Conservation (phyloP, 2,113 vertebrate species). For the Oxyruncus cristatus region DNA sequence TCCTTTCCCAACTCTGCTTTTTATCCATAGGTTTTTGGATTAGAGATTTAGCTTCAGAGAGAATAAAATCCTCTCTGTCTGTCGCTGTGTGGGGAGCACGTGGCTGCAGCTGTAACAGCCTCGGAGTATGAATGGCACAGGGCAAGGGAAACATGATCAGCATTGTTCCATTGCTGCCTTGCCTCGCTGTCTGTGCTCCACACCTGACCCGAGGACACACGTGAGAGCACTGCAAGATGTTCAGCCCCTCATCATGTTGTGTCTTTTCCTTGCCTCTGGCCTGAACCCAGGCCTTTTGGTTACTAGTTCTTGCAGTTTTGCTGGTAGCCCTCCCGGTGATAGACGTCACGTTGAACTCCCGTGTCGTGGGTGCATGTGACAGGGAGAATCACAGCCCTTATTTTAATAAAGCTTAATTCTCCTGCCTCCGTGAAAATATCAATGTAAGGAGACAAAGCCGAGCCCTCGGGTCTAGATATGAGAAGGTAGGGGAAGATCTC, state of each 20-base stretch:
- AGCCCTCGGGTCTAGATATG: background rate
- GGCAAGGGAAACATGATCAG: background rate
- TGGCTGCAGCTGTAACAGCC: slow-evolving; percentile 30
- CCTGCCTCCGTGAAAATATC: background rate
- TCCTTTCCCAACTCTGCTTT: background rate
- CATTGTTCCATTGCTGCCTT: background rate
- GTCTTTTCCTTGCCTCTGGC: background rate
- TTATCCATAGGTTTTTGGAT: background rate
- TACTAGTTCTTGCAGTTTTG: background rate
- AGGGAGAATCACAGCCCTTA: background rate
- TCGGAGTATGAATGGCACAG: background rate
- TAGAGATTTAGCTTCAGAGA: background rate
- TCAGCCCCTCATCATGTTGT: background rate
- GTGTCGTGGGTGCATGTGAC: background rate
- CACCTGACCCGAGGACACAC: slow-evolving; percentile 21
- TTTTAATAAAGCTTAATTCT: slow-evolving; percentile 38
- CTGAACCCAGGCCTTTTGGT: background rate
- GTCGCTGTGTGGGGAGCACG: background rate
- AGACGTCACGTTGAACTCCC: background rate
- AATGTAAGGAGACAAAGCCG: background rate
- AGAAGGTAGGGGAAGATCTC: background rate
- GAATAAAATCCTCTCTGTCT: background rate
- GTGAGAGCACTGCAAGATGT: slow-evolving; percentile 33
- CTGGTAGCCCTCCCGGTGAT: slow-evolving; percentile 25
- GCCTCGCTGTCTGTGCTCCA: background rate